A percentile compares a stretch with the other conserved stretches of the same genome.
These are phyloP conservation scores for Lophura nycthemera DNA, from an alignment of 2,113 vertebrate genomes.

Conservation along the genomic window DNA sequence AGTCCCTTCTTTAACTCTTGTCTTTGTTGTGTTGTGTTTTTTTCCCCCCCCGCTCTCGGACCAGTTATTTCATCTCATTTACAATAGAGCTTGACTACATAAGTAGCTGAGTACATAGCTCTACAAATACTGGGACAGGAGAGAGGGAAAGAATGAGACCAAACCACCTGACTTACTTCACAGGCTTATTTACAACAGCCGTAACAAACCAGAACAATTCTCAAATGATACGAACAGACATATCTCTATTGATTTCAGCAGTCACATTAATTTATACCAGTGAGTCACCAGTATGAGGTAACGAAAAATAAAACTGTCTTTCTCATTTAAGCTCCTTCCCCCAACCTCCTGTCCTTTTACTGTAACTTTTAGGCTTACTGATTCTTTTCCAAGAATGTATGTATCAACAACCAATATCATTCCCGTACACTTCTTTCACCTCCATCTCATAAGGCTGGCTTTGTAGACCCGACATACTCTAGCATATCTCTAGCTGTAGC, in stretches of 20 bases:
- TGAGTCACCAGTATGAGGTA: constrained; percentile 23
- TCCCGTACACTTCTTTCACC: not conserved
- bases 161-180: constrained; percentile 17
- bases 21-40: not conserved
- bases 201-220: not conserved
- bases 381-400: constrained; percentile 43
- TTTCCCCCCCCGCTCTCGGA: not conserved
- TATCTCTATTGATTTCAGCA: not conserved
- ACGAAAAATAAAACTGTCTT: constrained; percentile 11
- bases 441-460: constrained; percentile 24
- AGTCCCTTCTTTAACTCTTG: constrained; percentile 6
- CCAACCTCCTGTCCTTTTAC: constrained; percentile 30
- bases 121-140: constrained; percentile 55
- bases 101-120: constrained; percentile 48
- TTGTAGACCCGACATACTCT: constrained; percentile 44
- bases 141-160: constrained; percentile 52
- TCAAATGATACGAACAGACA: not conserved
- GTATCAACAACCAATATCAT: constrained; percentile 36
- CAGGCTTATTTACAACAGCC: not conserved
- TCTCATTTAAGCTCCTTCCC: constrained; percentile 4
- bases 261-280: constrained; percentile 21
- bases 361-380: constrained; percentile 56
- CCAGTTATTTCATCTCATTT: constrained; percentile 31
- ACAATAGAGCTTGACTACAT: constrained; percentile 48
- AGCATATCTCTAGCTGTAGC: constrained; percentile 60